These are phyloP conservation scores for Furcifer pardalis DNA, from an alignment of 2,797 vertebrate species.

Conservation along the genomic window DNA sequence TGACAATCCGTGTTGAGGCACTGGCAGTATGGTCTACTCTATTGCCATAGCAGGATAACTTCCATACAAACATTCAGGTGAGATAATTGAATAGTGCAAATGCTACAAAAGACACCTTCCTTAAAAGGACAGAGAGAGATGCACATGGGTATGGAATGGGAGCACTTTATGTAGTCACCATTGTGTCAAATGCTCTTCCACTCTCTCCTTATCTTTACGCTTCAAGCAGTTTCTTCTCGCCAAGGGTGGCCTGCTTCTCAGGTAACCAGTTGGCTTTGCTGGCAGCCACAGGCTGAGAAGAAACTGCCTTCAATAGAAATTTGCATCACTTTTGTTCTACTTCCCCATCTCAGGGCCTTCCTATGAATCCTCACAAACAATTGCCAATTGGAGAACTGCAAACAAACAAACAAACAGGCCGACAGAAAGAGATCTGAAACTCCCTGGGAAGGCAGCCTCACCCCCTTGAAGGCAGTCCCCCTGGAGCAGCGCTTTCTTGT, in stretches of 20 bases:
- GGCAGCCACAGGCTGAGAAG: constrained; percentile 24
- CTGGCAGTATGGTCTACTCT: too few relatives aligned
- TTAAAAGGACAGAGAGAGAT: accelerated
- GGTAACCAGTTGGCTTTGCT: constrained; percentile 58
- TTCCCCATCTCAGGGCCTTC: constrained; percentile 40
- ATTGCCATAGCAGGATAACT: too few relatives aligned
- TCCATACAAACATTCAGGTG: too few relatives aligned
- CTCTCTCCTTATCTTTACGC: constrained; percentile 47
- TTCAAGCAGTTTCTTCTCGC: constrained; percentile 52
- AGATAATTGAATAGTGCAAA: too few relatives aligned
- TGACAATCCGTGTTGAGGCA: too few relatives aligned
- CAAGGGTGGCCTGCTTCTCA: constrained; percentile 34
- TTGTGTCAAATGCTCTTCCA: constrained; percentile 45
- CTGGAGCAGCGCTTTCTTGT: constrained; percentile 31
- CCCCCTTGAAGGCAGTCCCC: constrained; percentile 56
- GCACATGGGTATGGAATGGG: constrained; percentile 15
- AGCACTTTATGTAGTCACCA: constrained; percentile 29
- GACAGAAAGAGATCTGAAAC: constrained; percentile 48
- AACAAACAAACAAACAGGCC: constrained; percentile 35
- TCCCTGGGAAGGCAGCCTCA: constrained; percentile 64
- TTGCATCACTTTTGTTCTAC: constrained; percentile 64
- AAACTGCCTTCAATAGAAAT: constrained; percentile 54
- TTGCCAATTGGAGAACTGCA: constrained; percentile 49
- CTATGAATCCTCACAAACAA: constrained; percentile 36
- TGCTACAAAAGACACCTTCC: neutral